Evolutionary conservation across 2,797 vertebrate genomes (phyloP).

Genomic region (Phyllotis vaccarum): DNA sequence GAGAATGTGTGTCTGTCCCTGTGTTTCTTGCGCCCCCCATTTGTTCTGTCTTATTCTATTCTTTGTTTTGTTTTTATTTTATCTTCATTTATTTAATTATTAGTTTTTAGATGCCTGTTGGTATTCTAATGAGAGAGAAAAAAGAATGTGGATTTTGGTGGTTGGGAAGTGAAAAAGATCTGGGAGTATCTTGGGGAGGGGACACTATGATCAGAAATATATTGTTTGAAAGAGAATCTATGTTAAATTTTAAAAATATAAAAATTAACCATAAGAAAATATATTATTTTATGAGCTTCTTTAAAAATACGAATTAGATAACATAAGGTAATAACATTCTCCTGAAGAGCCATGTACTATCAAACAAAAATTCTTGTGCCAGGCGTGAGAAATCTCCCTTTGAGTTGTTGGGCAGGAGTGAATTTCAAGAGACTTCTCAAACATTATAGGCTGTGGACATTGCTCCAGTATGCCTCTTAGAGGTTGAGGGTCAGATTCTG

Average conservation of each 20-base stretch:
- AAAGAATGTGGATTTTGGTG: neutral
- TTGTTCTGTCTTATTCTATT: neutral
- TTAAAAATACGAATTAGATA: neutral
- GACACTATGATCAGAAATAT: neutral
- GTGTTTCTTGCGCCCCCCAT: neutral
- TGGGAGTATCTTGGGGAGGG: neutral
- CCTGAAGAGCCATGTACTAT: neutral
- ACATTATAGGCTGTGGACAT: neutral
- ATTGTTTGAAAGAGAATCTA: neutral
- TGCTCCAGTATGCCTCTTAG: neutral
- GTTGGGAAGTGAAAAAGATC: neutral
- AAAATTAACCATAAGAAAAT: neutral
- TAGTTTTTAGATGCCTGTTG: neutral
- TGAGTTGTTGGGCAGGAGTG: neutral
- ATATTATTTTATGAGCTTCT: too few species aligned
- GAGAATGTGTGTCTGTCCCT: neutral
- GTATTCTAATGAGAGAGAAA: neutral
- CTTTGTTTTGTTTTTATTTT: neutral
- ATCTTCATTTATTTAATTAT: neutral
- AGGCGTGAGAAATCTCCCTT: neutral
- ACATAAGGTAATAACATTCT: neutral
- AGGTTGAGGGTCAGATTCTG: neutral
- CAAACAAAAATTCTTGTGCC: neutral
- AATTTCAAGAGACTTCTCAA: neutral
- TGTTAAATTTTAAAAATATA: neutral